A percentile compares a stretch with the other conserved stretches of the same genome.
These are phyloP conservation scores for Drosophila parabipectinata DNA, from an alignment of 1,140 invertebrate species.

Conservation along the genomic window DNA sequence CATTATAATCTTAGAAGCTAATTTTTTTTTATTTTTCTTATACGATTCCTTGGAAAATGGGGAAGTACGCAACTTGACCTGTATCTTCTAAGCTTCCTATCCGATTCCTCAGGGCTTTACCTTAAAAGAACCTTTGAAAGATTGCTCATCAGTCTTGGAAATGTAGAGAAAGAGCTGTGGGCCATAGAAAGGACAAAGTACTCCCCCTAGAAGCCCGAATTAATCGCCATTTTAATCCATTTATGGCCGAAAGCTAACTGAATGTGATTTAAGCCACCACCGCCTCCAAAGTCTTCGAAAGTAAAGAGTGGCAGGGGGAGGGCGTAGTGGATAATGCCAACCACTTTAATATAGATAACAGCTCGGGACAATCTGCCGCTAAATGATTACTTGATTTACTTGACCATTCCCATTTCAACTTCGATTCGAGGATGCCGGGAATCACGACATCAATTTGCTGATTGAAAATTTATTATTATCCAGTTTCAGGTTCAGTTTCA, in stretches of 20 bases:
- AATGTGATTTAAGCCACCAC: not conserved
- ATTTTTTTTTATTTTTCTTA: too few species aligned
- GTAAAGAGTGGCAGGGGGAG: not conserved
- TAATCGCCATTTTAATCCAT: conserved; percentile 1
- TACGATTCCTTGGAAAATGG: too few species aligned
- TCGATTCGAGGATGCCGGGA: conserved; percentile 34
- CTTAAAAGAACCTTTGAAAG: too few species aligned
- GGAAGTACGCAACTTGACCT: too few species aligned
- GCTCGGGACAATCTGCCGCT: conserved; percentile 57
- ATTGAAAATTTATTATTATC: conserved; percentile 77
- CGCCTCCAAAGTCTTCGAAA: too few species aligned
- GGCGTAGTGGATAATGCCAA: conserved; percentile 32
- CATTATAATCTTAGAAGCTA: too few species aligned
- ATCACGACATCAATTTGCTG: conserved; percentile 77
- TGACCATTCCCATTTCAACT: conserved; percentile 38
- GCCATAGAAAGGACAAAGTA: not conserved
- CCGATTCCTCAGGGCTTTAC: too few species aligned
- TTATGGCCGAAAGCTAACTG: not conserved
- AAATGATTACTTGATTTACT: conserved; percentile 76
- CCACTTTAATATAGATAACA: conserved; percentile 72
- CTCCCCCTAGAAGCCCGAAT: not conserved
- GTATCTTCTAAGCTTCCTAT: too few species aligned
- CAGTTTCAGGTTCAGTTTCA: not conserved
- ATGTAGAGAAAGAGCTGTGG: too few species aligned
- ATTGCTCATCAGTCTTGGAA: too few species aligned